phyloP scores from a whole-genome alignment of 2,797 vertebrate genomes.

The Tokudaia tokunoshimensis region DNA sequence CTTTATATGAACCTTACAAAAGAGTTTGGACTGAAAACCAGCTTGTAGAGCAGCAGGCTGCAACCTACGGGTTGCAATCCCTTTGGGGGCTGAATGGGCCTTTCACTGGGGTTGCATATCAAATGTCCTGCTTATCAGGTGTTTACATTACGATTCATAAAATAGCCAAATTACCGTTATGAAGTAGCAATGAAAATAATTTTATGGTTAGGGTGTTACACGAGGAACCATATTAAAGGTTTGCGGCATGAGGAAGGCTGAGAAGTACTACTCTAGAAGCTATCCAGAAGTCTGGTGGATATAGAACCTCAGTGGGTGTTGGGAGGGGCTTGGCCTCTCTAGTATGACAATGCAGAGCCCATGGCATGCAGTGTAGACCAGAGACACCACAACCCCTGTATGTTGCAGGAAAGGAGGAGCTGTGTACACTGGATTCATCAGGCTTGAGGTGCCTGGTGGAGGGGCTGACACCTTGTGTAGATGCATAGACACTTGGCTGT shows the following conservation, averaged over 20 bases:
- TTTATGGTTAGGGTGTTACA: not conserved
- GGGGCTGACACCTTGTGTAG: not conserved
- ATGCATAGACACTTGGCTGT: not conserved
- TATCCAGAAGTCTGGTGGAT: rapidly evolving
- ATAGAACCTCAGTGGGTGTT: not conserved
- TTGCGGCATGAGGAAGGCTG: not conserved
- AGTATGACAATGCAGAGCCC: not conserved
- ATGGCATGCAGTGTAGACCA: not conserved
- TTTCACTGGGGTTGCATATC: not conserved
- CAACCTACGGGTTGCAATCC: no score
- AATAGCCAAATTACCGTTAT: not conserved
- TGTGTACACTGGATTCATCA: no score
- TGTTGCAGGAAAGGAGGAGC: not conserved
- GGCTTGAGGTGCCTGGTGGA: no score
- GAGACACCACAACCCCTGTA: not conserved
- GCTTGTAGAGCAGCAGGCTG: no score
- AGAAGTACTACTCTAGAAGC: no score
- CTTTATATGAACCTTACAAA: not conserved
- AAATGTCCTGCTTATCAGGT: no score
- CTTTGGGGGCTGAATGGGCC: not conserved
- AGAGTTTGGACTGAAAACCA: no score
- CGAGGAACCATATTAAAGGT: not conserved
- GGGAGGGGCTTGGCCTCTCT: rapidly evolving
- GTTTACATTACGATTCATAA: not conserved
- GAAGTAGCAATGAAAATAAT: not conserved